Conservation (phyloP, 2,113 vertebrate genomes). For the Lasiurus cinereus region DNA sequence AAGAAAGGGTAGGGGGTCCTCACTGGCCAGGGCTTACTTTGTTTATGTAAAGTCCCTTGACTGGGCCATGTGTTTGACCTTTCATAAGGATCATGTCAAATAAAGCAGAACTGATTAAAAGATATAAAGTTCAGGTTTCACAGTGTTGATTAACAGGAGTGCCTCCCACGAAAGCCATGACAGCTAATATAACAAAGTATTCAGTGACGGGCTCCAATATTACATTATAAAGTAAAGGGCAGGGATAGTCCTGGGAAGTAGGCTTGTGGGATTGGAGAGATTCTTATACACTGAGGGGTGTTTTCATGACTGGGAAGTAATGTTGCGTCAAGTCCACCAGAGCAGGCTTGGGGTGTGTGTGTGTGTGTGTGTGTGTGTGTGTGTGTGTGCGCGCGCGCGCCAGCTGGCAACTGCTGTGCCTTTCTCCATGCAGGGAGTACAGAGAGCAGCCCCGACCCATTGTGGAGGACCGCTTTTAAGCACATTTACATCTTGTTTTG, state of each 20-base stretch:
- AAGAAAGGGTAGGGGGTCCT: too few species aligned
- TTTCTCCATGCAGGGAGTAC: too few species aligned
- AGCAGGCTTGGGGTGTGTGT: neutral
- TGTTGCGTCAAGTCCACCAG: neutral
- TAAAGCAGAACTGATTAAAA: neutral
- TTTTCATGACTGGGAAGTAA: neutral
- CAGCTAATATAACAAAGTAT: neutral
- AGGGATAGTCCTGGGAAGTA: neutral
- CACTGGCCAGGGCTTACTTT: too few species aligned
- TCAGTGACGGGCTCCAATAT: neutral
- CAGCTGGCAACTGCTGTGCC: too few species aligned
- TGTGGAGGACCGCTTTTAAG: too few species aligned
- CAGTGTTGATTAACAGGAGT: conserved; percentile 2
- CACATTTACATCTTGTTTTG: too few species aligned
- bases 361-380: too few species aligned
- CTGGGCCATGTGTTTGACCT: too few species aligned
- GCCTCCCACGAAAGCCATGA: neutral
- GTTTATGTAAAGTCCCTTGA: too few species aligned
- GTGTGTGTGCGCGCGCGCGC: too few species aligned
- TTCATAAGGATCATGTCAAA: neutral
- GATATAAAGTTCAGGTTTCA: neutral
- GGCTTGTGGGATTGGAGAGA: neutral
- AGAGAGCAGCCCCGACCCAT: too few species aligned
- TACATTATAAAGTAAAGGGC: neutral
- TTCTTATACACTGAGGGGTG: neutral